Conservation (phyloP, 2,888 invertebrate genomes). For the Chrysolina haemoptera region DNA sequence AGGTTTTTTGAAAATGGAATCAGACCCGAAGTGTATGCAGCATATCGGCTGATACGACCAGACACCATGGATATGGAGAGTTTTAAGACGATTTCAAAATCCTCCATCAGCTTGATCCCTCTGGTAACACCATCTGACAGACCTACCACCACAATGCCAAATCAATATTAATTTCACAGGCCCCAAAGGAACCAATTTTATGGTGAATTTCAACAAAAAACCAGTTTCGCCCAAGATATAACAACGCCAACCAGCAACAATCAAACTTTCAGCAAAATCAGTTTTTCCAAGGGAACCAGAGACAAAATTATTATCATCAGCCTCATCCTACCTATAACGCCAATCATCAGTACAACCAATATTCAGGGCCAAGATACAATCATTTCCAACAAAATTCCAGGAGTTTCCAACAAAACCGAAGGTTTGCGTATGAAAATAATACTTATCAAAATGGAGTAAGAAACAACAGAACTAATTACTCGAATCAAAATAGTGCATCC, state of each 20-base stretch:
- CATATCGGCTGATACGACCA: background rate
- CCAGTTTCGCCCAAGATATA: background rate
- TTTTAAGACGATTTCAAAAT: conserved; percentile 1
- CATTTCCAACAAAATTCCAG: background rate
- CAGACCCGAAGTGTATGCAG: conserved; percentile 15
- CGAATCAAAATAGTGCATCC: background rate
- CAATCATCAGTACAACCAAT: background rate
- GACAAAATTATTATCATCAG: background rate
- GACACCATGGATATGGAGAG: conserved; percentile 18
- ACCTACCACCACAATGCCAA: background rate
- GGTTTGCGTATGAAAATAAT: too few species aligned
- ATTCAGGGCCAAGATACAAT: background rate
- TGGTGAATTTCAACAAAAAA: background rate
- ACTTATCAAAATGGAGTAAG: background rate
- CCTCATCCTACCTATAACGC: background rate
- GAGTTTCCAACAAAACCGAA: background rate
- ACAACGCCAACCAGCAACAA: background rate
- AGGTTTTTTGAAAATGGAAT: conserved; percentile 29
- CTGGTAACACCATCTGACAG: background rate
- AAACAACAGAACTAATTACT: background rate
- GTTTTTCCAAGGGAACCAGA: background rate
- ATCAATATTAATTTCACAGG: background rate
- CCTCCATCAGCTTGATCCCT: background rate
- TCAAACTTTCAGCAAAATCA: background rate
- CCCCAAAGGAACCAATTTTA: background rate